A percentile compares a stretch with the other conserved stretches of the same genome.
These are phyloP conservation scores for Epinephelus malabaricus DNA, from an alignment of 2,797 vertebrate genomes.

Conservation along the genomic window DNA sequence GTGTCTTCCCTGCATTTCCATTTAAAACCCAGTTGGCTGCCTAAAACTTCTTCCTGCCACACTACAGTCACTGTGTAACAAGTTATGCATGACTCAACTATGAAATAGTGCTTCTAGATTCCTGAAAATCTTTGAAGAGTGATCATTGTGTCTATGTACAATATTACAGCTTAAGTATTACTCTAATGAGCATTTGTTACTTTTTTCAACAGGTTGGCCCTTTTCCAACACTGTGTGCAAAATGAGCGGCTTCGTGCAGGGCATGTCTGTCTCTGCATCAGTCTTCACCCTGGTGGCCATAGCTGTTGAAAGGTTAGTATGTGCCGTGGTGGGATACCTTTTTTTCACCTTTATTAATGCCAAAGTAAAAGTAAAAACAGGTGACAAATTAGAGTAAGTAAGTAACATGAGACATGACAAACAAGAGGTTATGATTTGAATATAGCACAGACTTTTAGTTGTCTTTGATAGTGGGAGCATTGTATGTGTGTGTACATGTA, in stretches of 20 bases:
- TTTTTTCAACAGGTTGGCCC: conserved; percentile 84
- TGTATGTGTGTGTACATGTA: too few relatives aligned
- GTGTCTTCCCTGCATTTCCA: not conserved
- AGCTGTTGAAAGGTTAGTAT: conserved; percentile 87
- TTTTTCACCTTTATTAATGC: not conserved
- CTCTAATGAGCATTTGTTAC: not conserved
- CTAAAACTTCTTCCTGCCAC: not conserved
- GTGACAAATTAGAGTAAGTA: not conserved
- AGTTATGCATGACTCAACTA: not conserved
- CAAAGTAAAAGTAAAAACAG: not conserved
- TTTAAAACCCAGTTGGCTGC: not conserved
- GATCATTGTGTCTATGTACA: not conserved
- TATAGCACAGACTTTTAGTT: too few relatives aligned
- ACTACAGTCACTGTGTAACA: not conserved
- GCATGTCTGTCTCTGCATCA: conserved; percentile 87
- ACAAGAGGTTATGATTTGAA: too few relatives aligned
- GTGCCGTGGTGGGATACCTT: not conserved
- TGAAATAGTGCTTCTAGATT: not conserved
- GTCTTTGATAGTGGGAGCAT: too few relatives aligned
- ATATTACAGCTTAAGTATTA: not conserved
- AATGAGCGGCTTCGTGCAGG: conserved; percentile 89
- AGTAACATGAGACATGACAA: not conserved
- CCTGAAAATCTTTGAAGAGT: not conserved
- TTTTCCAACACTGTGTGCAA: conserved; percentile 87
- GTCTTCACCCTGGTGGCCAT: conserved; percentile 90